phyloP scores from a whole-genome alignment of 2,113 vertebrate species.

The Cichladusa arquata region DNA sequence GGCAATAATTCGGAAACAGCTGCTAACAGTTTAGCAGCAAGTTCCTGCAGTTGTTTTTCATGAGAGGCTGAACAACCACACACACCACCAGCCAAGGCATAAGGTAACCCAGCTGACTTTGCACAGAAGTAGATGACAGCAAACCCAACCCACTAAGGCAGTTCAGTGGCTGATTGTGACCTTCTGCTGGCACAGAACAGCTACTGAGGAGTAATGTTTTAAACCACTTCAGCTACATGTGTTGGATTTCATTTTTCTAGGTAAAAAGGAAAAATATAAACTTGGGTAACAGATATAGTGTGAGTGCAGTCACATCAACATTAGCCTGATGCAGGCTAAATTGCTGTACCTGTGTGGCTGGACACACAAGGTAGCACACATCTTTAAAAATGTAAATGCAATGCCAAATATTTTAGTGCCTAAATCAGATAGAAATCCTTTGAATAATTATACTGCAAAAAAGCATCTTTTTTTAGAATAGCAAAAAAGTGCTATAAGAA shows the following conservation, averaged over 20 bases:
- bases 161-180: neutral
- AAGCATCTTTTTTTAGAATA: neutral
- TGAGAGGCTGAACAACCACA: neutral
- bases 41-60: neutral
- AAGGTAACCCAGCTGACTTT: neutral
- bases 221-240: neutral
- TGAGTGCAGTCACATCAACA: neutral
- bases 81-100: fast-evolving
- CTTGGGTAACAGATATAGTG: neutral
- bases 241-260: neutral
- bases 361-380: neutral
- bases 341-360: neutral
- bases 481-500: neutral
- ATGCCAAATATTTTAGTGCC: neutral
- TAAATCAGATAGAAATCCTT: neutral
- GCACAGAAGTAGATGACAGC: neutral
- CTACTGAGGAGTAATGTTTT: neutral
- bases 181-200: neutral
- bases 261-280: neutral
- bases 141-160: neutral
- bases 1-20: neutral
- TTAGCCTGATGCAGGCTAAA: neutral
- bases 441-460: neutral
- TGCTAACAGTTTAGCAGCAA: neutral
- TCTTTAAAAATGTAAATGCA: neutral